Percentiles rank a stretch among this genome's conserved stretches.
Evolutionary conservation across 2,797 vertebrate species (phyloP).

Genomic region (Platalea minor): DNA sequence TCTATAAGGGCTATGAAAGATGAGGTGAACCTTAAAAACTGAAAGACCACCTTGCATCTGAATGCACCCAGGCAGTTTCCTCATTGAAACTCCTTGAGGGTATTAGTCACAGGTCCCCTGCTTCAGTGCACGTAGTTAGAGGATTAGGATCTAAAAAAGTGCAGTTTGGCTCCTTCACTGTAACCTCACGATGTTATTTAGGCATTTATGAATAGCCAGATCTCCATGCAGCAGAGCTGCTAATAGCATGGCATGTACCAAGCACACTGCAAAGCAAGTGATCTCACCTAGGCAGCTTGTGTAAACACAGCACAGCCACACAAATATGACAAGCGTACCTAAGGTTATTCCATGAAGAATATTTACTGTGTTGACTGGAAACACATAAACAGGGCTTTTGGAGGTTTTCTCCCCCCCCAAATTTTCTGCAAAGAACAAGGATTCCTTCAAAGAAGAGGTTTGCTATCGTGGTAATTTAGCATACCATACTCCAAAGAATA

Average conservation of each 20-base stretch:
- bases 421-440: background rate
- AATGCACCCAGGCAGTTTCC: background rate
- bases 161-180: conserved; percentile 8
- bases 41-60: background rate
- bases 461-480: background rate
- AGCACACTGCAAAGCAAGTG: conserved; percentile 23
- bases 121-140: conserved; percentile 27
- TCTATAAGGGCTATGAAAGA: background rate
- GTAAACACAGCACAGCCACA: conserved; percentile 45
- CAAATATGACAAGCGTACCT: background rate
- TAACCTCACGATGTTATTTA: conserved; percentile 46
- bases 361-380: background rate
- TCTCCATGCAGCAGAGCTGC: conserved; percentile 8
- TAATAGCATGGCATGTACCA: conserved; percentile 37
- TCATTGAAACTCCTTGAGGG: background rate
- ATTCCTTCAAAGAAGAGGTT: background rate
- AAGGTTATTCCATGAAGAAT: background rate
- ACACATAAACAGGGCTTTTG: background rate
- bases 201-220: conserved; percentile 31
- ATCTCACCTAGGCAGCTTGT: conserved; percentile 39
- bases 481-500: background rate
- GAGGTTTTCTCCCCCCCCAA: background rate
- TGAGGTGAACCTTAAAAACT: background rate
- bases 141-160: conserved; percentile 32
- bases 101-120: background rate